Base-by-base conservation (phyloP, 2,113 vertebrate species). In the Xerus inauris region DNA sequence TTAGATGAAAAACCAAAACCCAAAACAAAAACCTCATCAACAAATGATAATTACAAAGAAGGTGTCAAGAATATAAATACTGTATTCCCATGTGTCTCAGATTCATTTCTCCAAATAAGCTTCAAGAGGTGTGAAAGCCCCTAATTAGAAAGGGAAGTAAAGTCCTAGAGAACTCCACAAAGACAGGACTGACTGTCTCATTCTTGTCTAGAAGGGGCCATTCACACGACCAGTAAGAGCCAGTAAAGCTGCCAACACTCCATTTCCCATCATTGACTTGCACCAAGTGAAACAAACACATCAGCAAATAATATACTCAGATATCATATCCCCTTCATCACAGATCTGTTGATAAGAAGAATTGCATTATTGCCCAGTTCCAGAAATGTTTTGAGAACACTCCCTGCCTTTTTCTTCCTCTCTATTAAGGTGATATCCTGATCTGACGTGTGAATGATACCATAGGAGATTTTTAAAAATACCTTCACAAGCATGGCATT, bases 191-290 rank as follows among this genome's bases (percentile, higher is more conserved):
- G 28, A 42, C 51, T 3, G 35, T 12, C 22, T 96, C 94, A 38
- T 28, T 92, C 87, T 75, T 69, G 30, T 83, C 0, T 0, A 40
- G 91, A 96, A 97, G 96, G 95, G 95, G 71, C 51, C 81, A 42
- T 89, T 97, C 95, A 35, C 91, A 80, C 71, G 76, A 89, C 95
- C 89, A 59, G 89, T 47, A 87, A 95, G 96, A 97, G 92, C 82
- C 47, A 94, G 80, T 94, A 92, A 85, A 45, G 72, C 59, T 80
- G 88, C 95, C 91, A 97, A 72, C 1, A 6, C 71, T 84, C 89
- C 84, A 80, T 89, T 95, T 94, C 97, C 96, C 88, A 80, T 26
- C 95, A 71, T 91, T 96, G 97, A 97, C 96, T 97, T 96, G 95
- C 75, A 40, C 93, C 57, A 17, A 71, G 91, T 95, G 90, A 98